phyloP scores from a whole-genome alignment of 2,888 invertebrate species.

The Stramonita haemastoma region DNA sequence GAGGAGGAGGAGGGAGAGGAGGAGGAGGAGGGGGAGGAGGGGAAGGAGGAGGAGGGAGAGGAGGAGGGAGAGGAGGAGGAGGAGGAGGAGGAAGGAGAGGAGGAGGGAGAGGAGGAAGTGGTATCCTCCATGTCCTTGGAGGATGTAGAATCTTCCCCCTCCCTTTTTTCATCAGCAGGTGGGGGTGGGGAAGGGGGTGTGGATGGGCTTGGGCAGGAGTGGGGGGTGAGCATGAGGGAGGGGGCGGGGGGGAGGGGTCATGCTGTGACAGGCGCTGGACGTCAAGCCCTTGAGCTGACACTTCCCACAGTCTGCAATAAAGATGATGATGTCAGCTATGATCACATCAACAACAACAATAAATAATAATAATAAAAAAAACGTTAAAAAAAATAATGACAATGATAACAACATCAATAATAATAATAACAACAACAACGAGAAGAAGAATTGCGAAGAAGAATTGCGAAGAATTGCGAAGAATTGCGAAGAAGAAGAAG shows the following conservation, averaged over 20 bases:
- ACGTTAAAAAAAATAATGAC: no score
- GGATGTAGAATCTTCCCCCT: no score
- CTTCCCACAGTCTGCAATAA: not conserved
- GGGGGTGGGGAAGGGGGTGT: not conserved
- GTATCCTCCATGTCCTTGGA: no score
- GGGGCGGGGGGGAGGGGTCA: no score
- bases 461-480: no score
- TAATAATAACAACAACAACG: no score
- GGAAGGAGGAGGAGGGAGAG: not conserved
- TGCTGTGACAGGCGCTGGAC: not conserved
- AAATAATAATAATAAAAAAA: no score
- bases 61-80: not conserved
- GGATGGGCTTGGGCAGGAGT: not conserved
- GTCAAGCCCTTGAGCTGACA: not conserved
- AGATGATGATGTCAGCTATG: no score
- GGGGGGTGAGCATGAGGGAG: not conserved
- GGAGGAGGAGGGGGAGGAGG: not conserved
- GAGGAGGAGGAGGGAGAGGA: not conserved
- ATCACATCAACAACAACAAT: no score
- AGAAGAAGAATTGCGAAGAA: no score
- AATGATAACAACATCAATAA: no score
- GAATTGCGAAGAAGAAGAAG: no score
- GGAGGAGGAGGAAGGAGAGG: not conserved
- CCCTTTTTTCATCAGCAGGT: not conserved
- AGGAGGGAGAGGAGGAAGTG: not conserved